phyloP scores from a whole-genome alignment of 2,888 invertebrate genomes.

The Tetropium fuscum region DNA sequence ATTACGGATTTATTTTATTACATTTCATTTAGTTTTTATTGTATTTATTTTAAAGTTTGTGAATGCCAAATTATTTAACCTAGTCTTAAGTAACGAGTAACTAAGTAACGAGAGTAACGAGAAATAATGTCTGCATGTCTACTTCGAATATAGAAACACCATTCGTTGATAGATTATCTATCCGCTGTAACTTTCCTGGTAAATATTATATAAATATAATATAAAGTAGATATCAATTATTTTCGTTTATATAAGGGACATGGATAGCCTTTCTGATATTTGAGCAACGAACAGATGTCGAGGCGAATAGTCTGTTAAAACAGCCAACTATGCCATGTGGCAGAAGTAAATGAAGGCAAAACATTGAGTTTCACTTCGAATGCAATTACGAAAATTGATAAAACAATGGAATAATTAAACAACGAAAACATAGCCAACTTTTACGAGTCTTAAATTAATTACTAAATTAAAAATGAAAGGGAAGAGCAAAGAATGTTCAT shows the following conservation, averaged over 20 bases:
- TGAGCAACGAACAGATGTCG: conserved; percentile 41
- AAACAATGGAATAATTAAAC: conserved; percentile 57
- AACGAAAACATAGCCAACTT: conserved; percentile 41
- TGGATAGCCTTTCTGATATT: conserved; percentile 14
- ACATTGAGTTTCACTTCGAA: conserved; percentile 47
- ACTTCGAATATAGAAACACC: no score
- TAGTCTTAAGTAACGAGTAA: no score
- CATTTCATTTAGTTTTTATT: no score
- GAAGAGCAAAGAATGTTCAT: conserved; percentile 24
- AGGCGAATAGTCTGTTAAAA: conserved; percentile 43
- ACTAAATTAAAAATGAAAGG: conserved; percentile 51
- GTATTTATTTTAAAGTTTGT: no score
- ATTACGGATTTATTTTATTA: no score
- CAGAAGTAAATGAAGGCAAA: conserved; percentile 40
- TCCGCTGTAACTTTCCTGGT: conserved; percentile 13
- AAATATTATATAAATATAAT: conserved; percentile 15
- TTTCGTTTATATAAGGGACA: conserved; percentile 20
- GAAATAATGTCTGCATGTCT: no score
- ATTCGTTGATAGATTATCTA: neutral
- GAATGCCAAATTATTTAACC: no score
- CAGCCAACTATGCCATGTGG: conserved; percentile 47
- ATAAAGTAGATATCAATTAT: conserved; percentile 20
- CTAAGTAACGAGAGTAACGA: no score
- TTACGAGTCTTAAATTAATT: conserved; percentile 50
- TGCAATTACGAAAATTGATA: conserved; percentile 57